Evolutionary conservation across 2,888 invertebrate species (phyloP).

Genomic region (Drosophila kambysellisi): DNA sequence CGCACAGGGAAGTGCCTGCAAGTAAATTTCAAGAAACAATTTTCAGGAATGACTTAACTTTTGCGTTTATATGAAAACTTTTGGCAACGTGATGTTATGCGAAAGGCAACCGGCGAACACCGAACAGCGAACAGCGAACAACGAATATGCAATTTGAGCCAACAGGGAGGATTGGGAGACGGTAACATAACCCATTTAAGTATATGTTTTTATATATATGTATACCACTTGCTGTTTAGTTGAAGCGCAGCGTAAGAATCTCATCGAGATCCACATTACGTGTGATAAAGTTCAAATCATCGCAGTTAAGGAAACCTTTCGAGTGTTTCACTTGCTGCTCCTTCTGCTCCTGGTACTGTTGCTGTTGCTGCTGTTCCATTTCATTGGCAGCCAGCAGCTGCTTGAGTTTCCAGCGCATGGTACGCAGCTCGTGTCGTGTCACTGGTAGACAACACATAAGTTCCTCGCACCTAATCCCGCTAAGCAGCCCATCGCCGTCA

Average conservation of each 20-base stretch:
- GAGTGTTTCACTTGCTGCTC: neutral
- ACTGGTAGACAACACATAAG: slow-evolving; percentile 39
- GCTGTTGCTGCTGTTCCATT: neutral
- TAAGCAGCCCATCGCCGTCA: slow-evolving; percentile 42
- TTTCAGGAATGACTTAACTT: slow-evolving; percentile 79
- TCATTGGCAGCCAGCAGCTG: slow-evolving; percentile 27
- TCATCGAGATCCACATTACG: slow-evolving; percentile 51
- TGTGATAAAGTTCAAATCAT: slow-evolving; percentile 54
- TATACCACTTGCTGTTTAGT: slow-evolving; percentile 6
- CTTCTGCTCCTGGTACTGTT: neutral
- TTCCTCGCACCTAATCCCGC: slow-evolving; percentile 31
- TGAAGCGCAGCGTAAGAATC: slow-evolving; percentile 43
- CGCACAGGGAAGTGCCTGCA: slow-evolving; percentile 59
- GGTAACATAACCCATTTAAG: neutral
- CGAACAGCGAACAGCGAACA: slow-evolving; percentile 17
- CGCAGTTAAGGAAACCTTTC: slow-evolving; percentile 5
- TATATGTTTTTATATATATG: neutral
- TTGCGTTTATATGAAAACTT: slow-evolving; percentile 79
- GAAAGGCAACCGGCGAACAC: slow-evolving; percentile 26
- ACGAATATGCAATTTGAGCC: slow-evolving; percentile 49
- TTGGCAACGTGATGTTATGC: slow-evolving; percentile 76
- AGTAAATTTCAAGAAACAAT: slow-evolving; percentile 79
- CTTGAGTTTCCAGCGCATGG: slow-evolving; percentile 51
- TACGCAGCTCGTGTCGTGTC: slow-evolving; percentile 29
- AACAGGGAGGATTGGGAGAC: neutral